Base-by-base conservation (phyloP, 1,140 invertebrate genomes). In the Drosophila melanogaster region DNA sequence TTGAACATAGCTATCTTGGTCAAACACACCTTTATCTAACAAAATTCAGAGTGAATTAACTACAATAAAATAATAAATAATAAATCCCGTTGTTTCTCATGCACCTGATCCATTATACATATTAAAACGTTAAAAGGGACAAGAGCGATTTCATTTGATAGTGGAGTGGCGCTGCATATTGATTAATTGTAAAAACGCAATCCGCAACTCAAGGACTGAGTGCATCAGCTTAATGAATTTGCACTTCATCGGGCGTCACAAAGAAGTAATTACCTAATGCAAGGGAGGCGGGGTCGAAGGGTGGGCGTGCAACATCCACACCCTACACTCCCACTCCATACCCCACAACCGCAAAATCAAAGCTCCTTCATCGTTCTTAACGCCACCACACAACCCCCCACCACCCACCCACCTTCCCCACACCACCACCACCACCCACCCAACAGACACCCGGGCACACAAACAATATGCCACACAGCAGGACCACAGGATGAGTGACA, bases 191-290 rank as follows among this genome's bases (percentile, higher is more conserved):
- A 30, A 10, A 17, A 40, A 46, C 17, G 19, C 10, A 35, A 15
- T 26, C 26, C 26, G 30, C n/a, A 35, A 43, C 8, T 38, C 26
- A n/a, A n/a, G 26, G 22, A 11, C 24, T 15, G 26, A 59, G 62
- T 81, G 69, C 81, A 87, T 66, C 75, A 87, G 69, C 85, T 49
- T 71, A 87, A 87, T 87, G 83, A 83, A 79, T 83, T 77, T 87
- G 79, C 83, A 86, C 78, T 86, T 87, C 75, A 64, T 69, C 78
- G 69, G 49, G 54, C 49, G 49, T 50, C 83, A 87, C 83, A 86
- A 83, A 79, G 84, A 75, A 87, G 83, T 86, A 86, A 86, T 86
- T 86, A 86, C 83, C 85, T 86, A 86, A 86, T 87, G 83, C 75
- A 84, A 56, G 49, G 58, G 38, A 41, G 55, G 19, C 24, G 47